phyloP scores from a whole-genome alignment of 1,140 invertebrate species.

The Schmidtea mediterranea region DNA sequence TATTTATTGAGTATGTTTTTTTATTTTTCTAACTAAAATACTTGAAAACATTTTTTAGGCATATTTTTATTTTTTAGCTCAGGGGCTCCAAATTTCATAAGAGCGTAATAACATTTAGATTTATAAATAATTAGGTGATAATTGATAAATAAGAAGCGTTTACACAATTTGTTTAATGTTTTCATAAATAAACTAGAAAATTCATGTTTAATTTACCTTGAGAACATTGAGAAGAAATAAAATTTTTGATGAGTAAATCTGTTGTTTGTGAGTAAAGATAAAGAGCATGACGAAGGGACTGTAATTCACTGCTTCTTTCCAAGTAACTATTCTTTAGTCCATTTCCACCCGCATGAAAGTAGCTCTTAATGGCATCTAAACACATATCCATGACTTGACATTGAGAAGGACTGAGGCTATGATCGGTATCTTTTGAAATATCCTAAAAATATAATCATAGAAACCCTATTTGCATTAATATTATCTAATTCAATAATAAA shows the following conservation, averaged over 20 bases:
- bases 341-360: conserved; percentile 91
- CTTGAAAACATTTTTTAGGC: too few relatives aligned
- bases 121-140: too few relatives aligned
- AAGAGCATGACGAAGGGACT: conserved; percentile 79
- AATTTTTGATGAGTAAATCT: conserved; percentile 91
- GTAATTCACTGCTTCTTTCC: conserved; percentile 81
- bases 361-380: conserved; percentile 88
- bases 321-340: conserved; percentile 95
- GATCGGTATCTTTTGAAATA: conserved; percentile 75
- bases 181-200: background rate
- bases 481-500: too few relatives aligned
- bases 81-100: too few relatives aligned
- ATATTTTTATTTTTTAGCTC: too few relatives aligned
- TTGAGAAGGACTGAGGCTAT: conserved; percentile 86
- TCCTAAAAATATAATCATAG: conserved; percentile 29
- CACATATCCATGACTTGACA: conserved; percentile 91
- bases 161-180: too few relatives aligned
- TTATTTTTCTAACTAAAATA: too few relatives aligned
- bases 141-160: too few relatives aligned
- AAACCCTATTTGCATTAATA: too few relatives aligned
- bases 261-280: conserved; percentile 97
- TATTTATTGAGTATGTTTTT: too few relatives aligned
- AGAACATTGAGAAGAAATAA: conserved; percentile 73
- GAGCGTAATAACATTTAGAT: too few relatives aligned
- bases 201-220: conserved; percentile 41